Evolutionary conservation across 2,797 vertebrate genomes (phyloP).

Genomic region (Ambastaia sidthimunki): DNA sequence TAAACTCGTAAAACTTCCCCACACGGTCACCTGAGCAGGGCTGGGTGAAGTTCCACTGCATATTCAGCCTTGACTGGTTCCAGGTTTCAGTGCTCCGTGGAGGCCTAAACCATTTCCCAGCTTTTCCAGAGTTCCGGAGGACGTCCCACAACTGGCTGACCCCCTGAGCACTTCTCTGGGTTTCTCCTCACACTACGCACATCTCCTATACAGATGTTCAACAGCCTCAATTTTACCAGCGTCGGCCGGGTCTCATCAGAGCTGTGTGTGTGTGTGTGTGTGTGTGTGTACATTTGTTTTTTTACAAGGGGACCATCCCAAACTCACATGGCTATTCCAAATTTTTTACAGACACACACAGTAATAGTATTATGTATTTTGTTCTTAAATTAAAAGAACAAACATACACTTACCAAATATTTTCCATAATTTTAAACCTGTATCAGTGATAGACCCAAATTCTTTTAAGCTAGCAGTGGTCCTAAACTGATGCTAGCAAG

Average conservation of each 20-base stretch:
- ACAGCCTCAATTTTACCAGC: neutral
- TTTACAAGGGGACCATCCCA: neutral
- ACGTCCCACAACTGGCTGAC: slow-evolving; percentile 31
- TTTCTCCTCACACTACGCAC: slow-evolving; percentile 18
- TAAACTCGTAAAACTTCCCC: slow-evolving; percentile 22
- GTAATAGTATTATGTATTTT: neutral
- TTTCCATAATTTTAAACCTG: neutral
- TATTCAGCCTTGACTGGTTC: slow-evolving; percentile 17
- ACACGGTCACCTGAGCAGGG: slow-evolving; percentile 27
- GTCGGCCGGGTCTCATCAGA: slow-evolving; percentile 3
- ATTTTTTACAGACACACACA: neutral
- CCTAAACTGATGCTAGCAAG: neutral
- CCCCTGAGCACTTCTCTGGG: slow-evolving; percentile 13
- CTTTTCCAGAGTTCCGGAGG: slow-evolving; percentile 37
- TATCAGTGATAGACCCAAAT: neutral
- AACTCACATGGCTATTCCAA: neutral
- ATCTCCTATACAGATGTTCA: slow-evolving; percentile 19
- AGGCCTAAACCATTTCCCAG: slow-evolving; percentile 36
- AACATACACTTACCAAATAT: too few relatives aligned
- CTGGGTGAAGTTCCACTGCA: neutral
- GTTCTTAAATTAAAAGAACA: too few relatives aligned
- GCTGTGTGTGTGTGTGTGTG: neutral
- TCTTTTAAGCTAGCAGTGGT: neutral
- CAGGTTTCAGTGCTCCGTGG: slow-evolving; percentile 18
- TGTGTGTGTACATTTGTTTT: neutral